phyloP scores from a whole-genome alignment of 1,140 invertebrate genomes.

The Arctopsyche grandis region DNA sequence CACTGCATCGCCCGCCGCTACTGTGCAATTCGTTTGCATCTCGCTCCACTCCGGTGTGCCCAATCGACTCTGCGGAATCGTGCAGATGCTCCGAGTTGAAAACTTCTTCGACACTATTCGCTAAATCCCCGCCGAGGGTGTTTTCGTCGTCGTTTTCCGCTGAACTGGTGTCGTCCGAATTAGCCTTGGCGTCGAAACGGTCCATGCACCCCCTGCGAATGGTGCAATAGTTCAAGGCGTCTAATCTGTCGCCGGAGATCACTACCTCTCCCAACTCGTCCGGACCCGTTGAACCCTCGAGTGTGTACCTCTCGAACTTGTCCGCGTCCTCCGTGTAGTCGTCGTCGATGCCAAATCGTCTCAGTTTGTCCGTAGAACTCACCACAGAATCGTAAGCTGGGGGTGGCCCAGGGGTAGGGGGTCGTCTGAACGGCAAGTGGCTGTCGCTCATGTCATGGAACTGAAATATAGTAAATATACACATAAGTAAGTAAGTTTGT shows the following conservation, averaged over 20 bases:
- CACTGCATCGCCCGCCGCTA: not conserved
- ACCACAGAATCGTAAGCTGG: constrained; percentile 52
- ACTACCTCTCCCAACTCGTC: not conserved
- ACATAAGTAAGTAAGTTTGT: not conserved
- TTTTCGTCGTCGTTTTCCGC: not conserved
- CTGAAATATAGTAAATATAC: not conserved
- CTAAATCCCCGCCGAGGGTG: not conserved
- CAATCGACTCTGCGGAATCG: not conserved
- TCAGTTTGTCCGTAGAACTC: constrained; percentile 44
- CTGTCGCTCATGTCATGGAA: not conserved
- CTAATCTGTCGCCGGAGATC: not conserved
- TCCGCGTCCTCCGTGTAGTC: constrained; percentile 29
- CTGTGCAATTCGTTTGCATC: not conserved
- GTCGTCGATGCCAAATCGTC: constrained; percentile 48
- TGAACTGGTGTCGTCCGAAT: not conserved
- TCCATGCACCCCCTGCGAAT: constrained; percentile 12
- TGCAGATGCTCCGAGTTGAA: not conserved
- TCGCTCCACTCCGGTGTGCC: not conserved
- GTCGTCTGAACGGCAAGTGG: constrained; percentile 41
- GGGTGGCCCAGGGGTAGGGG: constrained; percentile 49
- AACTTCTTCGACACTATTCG: not conserved
- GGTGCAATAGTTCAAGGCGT: not conserved
- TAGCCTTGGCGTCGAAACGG: constrained; percentile 3
- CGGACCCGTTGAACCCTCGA: constrained; percentile 1
- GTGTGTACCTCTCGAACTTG: constrained; percentile 8